phyloP scores from a whole-genome alignment of 92 coral and sea anemone genomes.

The Blastomussa wellsi region DNA sequence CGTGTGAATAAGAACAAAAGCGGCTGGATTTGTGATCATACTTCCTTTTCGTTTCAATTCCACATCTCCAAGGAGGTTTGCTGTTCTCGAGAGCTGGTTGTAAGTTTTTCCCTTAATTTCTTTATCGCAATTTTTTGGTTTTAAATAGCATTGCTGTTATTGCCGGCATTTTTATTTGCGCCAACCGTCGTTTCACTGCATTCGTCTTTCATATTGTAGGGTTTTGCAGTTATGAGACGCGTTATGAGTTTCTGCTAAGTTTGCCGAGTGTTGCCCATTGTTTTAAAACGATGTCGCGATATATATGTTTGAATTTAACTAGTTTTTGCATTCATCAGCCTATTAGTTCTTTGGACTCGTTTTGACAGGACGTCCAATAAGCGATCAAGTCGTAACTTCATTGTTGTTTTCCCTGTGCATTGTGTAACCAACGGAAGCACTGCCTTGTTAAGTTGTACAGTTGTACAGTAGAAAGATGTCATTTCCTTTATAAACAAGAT shows the following conservation, averaged over 20 bases:
- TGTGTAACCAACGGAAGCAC: neutral
- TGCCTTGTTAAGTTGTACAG: neutral
- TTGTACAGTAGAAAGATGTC: neutral
- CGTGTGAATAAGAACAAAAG: neutral
- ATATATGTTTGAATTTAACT: neutral
- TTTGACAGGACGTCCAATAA: neutral
- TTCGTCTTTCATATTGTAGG: neutral
- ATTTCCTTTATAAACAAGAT: neutral
- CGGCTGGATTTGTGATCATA: neutral
- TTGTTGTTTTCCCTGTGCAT: neutral
- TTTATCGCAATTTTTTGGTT: neutral
- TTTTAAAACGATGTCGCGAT: neutral
- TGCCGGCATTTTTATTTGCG: neutral
- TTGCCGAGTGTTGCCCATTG: neutral
- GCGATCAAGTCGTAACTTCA: neutral
- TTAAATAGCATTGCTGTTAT: neutral
- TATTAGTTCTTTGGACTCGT: neutral
- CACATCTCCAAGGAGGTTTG: neutral
- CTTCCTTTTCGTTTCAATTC: constrained; percentile 3
- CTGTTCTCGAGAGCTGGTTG: neutral
- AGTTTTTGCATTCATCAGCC: neutral
- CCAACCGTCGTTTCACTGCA: neutral
- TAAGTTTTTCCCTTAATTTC: neutral
- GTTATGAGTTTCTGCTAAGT: neutral
- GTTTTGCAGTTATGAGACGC: neutral